Evolutionary conservation across 2,113 vertebrate species (phyloP), one percentile per base, ranked within the genome.

Genomic region (Lipotes vexillifer): DNA sequence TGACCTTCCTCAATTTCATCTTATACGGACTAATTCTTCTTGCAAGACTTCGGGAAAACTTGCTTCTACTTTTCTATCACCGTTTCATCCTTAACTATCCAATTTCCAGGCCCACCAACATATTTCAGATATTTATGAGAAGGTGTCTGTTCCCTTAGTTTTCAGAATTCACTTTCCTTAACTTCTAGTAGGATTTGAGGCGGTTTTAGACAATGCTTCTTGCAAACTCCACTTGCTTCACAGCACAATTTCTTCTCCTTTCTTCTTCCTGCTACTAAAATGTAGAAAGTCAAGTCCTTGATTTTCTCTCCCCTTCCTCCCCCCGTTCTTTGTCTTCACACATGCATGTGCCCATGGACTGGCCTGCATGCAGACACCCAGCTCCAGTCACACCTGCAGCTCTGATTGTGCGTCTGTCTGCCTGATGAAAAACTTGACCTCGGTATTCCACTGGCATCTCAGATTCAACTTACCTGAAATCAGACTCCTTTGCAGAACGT

Each of bases 261-360:
- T 13, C 21, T 85, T 66, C 7, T 89, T 52, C 46, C 13, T 71
- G 14, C 7, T 83, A 8, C 25, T 77, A 46, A 82, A 33, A 75
- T 81, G 10, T 63, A 38, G 23, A 68, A 12, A 52, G 31, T 65
- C 14, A 46, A 80, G 36, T 15, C 81, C 65, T 69, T 20, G 20
- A 6, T 23, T 31, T 83, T 65, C 41, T 36, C 41, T 36, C 33
- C 11, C 13, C n/a, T 2, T 12, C 41, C 14, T 31, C 13, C 18
- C 25, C 38, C 1, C 49, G 0, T 49, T 15, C 49, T 36, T 63
- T 65, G 29, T 17, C 46, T 88, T 41, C 9, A 33, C 18, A 4
- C 10, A 7, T 0, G 1, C 63, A 14, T 12, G 10, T 41, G 33
- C 46, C 2, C 14, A 3, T 4, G 1, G 15, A 1, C 12, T 38